Evolutionary conservation across 2,888 invertebrate species (phyloP).

Genomic region (Epirrhoe tristata): DNA sequence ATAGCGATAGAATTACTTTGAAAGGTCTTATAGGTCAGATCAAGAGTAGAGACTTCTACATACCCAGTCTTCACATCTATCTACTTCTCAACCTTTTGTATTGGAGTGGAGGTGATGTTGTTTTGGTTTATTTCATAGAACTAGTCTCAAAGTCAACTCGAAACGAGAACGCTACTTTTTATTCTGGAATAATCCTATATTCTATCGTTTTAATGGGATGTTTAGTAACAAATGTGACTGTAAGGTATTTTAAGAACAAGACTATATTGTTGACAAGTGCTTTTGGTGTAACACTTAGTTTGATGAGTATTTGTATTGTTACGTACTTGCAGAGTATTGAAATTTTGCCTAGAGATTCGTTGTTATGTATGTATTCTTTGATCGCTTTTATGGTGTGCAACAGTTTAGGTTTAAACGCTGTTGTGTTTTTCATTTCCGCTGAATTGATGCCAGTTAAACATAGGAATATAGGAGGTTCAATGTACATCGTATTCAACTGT

Average conservation of each 20-base stretch:
- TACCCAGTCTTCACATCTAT: slow-evolving; percentile 39
- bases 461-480: slow-evolving; percentile 38
- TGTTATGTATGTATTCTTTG: slow-evolving; percentile 36
- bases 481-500: slow-evolving; percentile 39
- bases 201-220: slow-evolving; percentile 26
- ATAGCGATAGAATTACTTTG: slow-evolving; percentile 3
- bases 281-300: slow-evolving; percentile 27
- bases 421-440: slow-evolving; percentile 34
- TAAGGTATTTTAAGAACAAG: slow-evolving; percentile 34
- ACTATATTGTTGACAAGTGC: slow-evolving; percentile 32
- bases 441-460: slow-evolving; percentile 45
- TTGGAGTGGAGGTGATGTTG: slow-evolving; percentile 40
- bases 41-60: slow-evolving; percentile 39
- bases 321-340: slow-evolving; percentile 35
- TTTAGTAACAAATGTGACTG: slow-evolving; percentile 24
- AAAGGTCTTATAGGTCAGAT: slow-evolving; percentile 24
- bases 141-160: slow-evolving; percentile 32
- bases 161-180: slow-evolving; percentile 34
- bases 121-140: slow-evolving; percentile 39
- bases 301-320: slow-evolving; percentile 25
- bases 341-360: slow-evolving; percentile 29
- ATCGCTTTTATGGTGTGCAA: slow-evolving; percentile 32
- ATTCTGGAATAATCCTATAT: slow-evolving; percentile 32
- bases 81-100: slow-evolving; percentile 36
- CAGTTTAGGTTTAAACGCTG: slow-evolving; percentile 31